Conservation (phyloP, 2,888 invertebrate species). For the Cantharis lateralis region DNA sequence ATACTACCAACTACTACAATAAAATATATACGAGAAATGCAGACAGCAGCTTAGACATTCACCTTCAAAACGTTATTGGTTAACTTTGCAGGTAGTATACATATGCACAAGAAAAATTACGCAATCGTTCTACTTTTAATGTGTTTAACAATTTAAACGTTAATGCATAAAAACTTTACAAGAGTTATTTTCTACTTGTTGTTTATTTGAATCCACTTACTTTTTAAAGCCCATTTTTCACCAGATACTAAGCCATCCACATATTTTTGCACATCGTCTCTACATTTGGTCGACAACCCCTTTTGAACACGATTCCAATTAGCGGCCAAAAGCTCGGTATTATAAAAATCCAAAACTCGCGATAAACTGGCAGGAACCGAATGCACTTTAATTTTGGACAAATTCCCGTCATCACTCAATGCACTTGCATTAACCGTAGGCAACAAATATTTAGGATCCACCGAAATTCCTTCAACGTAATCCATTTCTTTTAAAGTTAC, state of each 20-base stretch:
- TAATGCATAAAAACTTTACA: neutral
- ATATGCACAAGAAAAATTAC: neutral
- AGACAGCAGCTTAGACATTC: neutral
- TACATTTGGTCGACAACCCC: constrained; percentile 59
- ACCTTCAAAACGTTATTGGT: neutral
- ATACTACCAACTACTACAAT: neutral
- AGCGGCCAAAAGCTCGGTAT: constrained; percentile 60
- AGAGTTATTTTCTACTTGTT: neutral
- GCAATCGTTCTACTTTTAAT: neutral
- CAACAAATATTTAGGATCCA: constrained; percentile 42
- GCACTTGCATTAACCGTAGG: constrained; percentile 43
- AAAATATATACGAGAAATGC: neutral
- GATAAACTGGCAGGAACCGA: constrained; percentile 53
- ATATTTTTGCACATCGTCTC: constrained; percentile 63
- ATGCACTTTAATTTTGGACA: constrained; percentile 13
- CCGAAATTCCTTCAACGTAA: constrained; percentile 40
- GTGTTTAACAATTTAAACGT: neutral
- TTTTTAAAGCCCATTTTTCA: constrained; percentile 72
- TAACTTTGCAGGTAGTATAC: neutral
- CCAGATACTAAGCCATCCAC: constrained; percentile 63
- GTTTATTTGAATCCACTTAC: constrained; percentile 62
- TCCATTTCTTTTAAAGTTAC: constrained; percentile 40
- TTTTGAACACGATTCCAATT: constrained; percentile 62
- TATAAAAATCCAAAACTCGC: constrained; percentile 62
- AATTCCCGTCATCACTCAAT: constrained; percentile 33